Percentiles rank a stretch among this genome's conserved stretches.
Evolutionary conservation across 2,113 vertebrate genomes (phyloP).

Genomic region (Dromiciops gliroides): DNA sequence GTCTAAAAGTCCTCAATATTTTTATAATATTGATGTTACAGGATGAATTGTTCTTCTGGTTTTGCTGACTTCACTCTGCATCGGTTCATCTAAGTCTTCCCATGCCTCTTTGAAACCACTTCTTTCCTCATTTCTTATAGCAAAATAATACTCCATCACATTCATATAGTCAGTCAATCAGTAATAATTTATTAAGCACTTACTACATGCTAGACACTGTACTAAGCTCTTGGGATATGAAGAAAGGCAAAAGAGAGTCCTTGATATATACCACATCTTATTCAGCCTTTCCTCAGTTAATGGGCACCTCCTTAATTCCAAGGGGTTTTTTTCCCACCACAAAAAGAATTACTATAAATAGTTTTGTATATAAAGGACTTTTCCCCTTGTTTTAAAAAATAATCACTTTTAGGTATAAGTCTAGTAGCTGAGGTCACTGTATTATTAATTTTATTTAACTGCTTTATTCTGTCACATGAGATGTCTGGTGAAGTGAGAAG

Average conservation of each 20-base stretch:
- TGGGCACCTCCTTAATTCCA: neutral
- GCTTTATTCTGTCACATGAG: neutral
- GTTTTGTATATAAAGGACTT: neutral
- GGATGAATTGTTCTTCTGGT: neutral
- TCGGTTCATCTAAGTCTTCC: neutral
- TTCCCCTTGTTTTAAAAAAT: neutral
- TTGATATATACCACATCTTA: too few species aligned
- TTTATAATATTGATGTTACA: too few species aligned
- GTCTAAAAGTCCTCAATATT: too few species aligned
- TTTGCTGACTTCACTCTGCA: neutral
- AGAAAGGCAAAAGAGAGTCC: too few species aligned
- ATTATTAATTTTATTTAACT: neutral
- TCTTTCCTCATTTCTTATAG: too few species aligned
- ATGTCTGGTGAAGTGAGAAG: neutral
- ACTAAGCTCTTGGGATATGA: too few species aligned
- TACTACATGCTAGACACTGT: too few species aligned
- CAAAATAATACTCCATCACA: too few species aligned
- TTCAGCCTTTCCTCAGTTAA: too few species aligned
- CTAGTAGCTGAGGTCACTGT: neutral
- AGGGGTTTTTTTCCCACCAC: neutral
- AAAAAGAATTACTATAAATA: neutral
- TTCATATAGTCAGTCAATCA: too few species aligned
- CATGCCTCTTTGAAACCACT: too few species aligned
- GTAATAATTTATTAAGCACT: too few species aligned
- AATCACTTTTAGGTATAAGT: neutral